Percentiles rank a stretch among this genome's conserved stretches.
These are phyloP conservation scores for Cuculus canorus DNA, from an alignment of 2,797 vertebrate genomes.

Conservation along the genomic window DNA sequence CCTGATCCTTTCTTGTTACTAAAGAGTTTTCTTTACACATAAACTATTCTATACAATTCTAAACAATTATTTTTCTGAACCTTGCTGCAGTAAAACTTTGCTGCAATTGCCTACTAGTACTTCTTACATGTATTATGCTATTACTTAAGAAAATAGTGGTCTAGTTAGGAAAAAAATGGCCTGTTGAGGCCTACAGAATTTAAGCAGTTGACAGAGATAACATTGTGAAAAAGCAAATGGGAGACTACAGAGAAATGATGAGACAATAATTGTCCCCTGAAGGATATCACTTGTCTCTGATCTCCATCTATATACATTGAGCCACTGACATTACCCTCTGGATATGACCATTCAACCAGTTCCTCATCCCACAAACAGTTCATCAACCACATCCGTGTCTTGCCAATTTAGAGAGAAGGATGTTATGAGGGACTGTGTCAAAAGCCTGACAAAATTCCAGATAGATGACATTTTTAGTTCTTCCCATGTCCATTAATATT, in stretches of 20 bases:
- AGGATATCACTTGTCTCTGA: too few relatives aligned
- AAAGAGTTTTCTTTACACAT: background rate
- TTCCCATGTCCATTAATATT: too few relatives aligned
- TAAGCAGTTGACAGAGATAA: background rate
- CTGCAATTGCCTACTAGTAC: background rate
- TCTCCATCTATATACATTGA: too few relatives aligned
- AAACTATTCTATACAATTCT: background rate
- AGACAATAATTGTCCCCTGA: background rate
- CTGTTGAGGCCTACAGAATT: too few relatives aligned
- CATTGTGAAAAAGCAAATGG: fast-evolving
- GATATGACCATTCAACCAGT: too few relatives aligned
- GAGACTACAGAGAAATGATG: background rate
- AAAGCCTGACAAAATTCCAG: too few relatives aligned
- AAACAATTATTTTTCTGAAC: background rate
- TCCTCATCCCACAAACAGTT: too few relatives aligned
- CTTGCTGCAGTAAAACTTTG: background rate
- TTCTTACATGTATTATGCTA: background rate
- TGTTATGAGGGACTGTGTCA: too few relatives aligned
- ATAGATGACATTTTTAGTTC: too few relatives aligned
- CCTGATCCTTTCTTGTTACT: background rate
- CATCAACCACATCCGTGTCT: too few relatives aligned
- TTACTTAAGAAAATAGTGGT: background rate
- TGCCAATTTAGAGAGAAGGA: too few relatives aligned
- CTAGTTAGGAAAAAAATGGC: background rate
- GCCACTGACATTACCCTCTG: too few relatives aligned